phyloP scores from a whole-genome alignment of 1,140 invertebrate species.

The Philotrypesis tridentata region DNA sequence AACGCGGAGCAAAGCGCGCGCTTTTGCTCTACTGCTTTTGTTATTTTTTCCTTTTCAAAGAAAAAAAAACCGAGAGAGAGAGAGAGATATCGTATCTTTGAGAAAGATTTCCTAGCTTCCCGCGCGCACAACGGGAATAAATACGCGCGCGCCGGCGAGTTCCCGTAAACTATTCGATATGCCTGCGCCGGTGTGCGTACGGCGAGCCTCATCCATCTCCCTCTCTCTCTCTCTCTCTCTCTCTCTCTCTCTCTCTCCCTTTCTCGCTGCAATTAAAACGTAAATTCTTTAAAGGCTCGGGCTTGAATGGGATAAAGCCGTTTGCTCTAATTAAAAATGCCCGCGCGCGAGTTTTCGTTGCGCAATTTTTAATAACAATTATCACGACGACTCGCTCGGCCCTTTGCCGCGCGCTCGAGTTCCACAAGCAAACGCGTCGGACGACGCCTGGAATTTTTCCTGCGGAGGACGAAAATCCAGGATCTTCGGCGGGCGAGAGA shows the following conservation, averaged over 20 bases:
- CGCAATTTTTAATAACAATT: background rate
- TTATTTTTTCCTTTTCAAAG: background rate
- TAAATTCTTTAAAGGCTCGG: background rate
- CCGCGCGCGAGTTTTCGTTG: background rate
- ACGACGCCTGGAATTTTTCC: no score
- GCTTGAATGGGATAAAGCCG: background rate
- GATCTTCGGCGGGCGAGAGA: no score
- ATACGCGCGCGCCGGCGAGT: background rate
- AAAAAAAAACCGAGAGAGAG: no score
- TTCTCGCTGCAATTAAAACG: background rate
- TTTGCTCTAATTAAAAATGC: background rate
- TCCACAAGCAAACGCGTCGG: no score
- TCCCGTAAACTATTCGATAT: background rate
- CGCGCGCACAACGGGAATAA: background rate
- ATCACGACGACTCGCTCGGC: background rate
- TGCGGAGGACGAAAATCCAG: no score
- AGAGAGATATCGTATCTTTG: constrained; percentile 28
- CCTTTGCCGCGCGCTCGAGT: no score
- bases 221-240: no score
- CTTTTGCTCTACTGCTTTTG: constrained; percentile 20
- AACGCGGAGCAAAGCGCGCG: background rate
- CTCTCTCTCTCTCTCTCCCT: no score
- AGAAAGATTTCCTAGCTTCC: background rate
- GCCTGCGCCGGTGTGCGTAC: no score
- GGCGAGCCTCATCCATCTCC: no score